These are phyloP conservation scores for Notarius lentiginosus DNA, from an alignment of 2,113 vertebrate genomes.

Conservation along the genomic window DNA sequence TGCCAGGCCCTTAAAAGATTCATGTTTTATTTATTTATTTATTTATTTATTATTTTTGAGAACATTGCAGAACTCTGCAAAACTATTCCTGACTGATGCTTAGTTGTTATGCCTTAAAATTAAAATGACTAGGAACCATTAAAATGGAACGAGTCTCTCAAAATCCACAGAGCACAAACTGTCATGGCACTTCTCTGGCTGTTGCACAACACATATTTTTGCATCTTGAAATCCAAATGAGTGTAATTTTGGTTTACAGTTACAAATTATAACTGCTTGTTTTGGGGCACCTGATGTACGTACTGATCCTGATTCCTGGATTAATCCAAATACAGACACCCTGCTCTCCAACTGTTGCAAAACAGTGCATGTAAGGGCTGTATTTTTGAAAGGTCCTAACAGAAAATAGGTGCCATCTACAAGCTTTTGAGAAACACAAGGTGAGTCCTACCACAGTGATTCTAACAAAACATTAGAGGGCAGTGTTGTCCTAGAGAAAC, in stretches of 20 bases:
- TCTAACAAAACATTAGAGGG: constrained; percentile 43
- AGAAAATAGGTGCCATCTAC: not conserved
- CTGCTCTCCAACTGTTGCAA: not conserved
- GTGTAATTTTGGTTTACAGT: not conserved
- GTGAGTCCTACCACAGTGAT: not conserved
- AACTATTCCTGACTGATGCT: no score
- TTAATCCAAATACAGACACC: not conserved
- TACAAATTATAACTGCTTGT: not conserved
- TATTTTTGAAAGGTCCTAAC: not conserved
- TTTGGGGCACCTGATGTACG: not conserved
- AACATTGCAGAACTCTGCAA: not conserved
- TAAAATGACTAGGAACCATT: not conserved
- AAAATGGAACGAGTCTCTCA: not conserved
- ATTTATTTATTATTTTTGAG: not conserved
- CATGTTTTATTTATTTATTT: not conserved
- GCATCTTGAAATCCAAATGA: not conserved
- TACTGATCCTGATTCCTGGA: not conserved
- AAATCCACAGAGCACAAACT: not conserved
- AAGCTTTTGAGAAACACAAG: not conserved
- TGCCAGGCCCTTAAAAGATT: not conserved
- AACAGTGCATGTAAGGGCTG: not conserved
- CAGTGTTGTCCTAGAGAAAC: constrained; percentile 45
- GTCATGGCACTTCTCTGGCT: not conserved
- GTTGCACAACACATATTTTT: not conserved
- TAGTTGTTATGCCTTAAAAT: not conserved